Evolutionary conservation across 2,888 invertebrate genomes (phyloP).

Genomic region (Ischnus inquisitorius): DNA sequence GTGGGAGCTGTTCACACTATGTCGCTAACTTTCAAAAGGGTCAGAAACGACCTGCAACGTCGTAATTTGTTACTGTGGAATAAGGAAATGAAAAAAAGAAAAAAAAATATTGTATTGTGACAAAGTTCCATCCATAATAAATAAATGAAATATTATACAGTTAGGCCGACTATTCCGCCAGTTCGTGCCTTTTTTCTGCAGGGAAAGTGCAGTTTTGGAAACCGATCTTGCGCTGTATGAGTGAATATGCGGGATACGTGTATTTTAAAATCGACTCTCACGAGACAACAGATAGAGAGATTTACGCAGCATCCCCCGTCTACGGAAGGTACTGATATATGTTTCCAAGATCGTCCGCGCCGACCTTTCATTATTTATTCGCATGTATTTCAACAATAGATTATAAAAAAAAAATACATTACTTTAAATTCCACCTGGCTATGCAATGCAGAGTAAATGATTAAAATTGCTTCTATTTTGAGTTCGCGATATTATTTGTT

Average conservation of each 20-base stretch:
- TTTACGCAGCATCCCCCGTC: slow-evolving; percentile 43
- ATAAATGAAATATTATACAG: slow-evolving; percentile 84
- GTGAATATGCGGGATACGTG: slow-evolving; percentile 56
- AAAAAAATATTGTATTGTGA: slow-evolving; percentile 83
- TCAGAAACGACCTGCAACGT: slow-evolving; percentile 56
- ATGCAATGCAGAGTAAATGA: slow-evolving; percentile 14
- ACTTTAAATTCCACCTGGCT: slow-evolving; percentile 5
- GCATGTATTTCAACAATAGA: slow-evolving; percentile 47
- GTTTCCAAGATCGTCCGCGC: slow-evolving; percentile 53
- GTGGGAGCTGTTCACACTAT: slow-evolving; percentile 76
- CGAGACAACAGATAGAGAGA: slow-evolving; percentile 50
- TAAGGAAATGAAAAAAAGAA: slow-evolving; percentile 70
- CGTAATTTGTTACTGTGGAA: slow-evolving; percentile 73
- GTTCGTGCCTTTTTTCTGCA: slow-evolving; percentile 85
- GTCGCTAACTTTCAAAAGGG: slow-evolving; percentile 71
- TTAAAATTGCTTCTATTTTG: slow-evolving; percentile 25
- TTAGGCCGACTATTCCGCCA: slow-evolving; percentile 86
- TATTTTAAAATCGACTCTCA: slow-evolving; percentile 50
- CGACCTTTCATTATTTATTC: slow-evolving; percentile 47
- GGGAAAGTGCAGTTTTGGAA: slow-evolving; percentile 78
- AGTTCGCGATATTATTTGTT: not conserved
- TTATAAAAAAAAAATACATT: slow-evolving; percentile 15
- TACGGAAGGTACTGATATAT: slow-evolving; percentile 65
- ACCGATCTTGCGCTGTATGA: slow-evolving; percentile 69
- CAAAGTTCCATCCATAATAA: slow-evolving; percentile 85